Percentiles rank a stretch among this genome's conserved stretches.
These are phyloP conservation scores for Microchrysa polita DNA, from an alignment of 2,888 invertebrate genomes.

Conservation along the genomic window DNA sequence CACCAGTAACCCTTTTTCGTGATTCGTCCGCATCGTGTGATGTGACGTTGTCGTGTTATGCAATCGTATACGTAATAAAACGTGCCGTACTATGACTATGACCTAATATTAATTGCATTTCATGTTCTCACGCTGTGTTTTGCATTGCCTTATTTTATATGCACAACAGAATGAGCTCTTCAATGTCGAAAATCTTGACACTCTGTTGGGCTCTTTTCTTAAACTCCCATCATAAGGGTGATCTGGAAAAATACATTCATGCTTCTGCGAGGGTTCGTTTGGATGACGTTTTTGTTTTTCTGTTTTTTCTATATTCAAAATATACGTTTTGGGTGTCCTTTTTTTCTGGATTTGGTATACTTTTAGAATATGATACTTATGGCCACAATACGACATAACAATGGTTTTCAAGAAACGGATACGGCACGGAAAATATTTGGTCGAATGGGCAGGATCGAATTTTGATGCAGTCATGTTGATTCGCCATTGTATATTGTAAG, in stretches of 20 bases:
- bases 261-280: too few species aligned
- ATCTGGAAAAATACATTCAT: too few species aligned
- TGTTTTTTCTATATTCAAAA: too few species aligned
- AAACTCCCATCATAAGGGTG: slow-evolving; percentile 10
- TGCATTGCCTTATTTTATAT: background rate
- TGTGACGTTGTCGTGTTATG: slow-evolving; percentile 4
- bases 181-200: background rate
- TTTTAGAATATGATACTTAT: slow-evolving; percentile 22
- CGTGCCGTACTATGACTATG: slow-evolving; percentile 17
- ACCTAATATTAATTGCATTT: slow-evolving; percentile 22
- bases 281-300: background rate
- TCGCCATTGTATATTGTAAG: too few species aligned
- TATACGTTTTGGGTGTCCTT: slow-evolving; percentile 17
- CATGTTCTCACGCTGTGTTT: slow-evolving; percentile 42
- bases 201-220: slow-evolving; percentile 11
- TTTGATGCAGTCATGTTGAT: too few species aligned
- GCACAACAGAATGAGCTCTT: too few species aligned
- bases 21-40: slow-evolving; percentile 7
- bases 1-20: slow-evolving; percentile 13
- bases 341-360: slow-evolving; percentile 27
- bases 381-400: slow-evolving; percentile 24
- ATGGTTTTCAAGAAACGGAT: slow-evolving; percentile 21
- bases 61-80: slow-evolving; percentile 12
- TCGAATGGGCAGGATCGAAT: too few species aligned
- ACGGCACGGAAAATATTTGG: background rate